These are phyloP conservation scores for Drosophila grimshawi DNA, from an alignment of 1,140 invertebrate species.

Conservation along the genomic window DNA sequence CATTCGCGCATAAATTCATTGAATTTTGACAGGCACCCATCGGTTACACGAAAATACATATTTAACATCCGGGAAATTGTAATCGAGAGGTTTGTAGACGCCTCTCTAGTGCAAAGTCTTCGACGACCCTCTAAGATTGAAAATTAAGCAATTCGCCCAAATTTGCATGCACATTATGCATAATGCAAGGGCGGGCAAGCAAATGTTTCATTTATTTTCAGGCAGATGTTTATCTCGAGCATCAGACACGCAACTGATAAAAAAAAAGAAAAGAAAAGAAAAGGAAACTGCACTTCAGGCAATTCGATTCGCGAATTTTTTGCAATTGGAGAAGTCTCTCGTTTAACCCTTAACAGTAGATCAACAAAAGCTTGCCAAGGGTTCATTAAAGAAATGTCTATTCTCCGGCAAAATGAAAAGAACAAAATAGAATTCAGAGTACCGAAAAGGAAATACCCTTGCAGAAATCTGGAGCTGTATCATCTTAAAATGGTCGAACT, in stretches of 20 bases:
- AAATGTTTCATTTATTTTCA: slow-evolving; percentile 24
- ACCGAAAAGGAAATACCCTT: neutral
- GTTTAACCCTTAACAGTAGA: slow-evolving; percentile 56
- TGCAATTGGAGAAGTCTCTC: slow-evolving; percentile 53
- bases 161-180: slow-evolving; percentile 80
- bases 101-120: slow-evolving; percentile 9
- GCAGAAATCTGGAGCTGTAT: neutral
- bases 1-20: slow-evolving; percentile 68
- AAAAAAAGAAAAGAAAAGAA: neutral
- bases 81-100: slow-evolving; percentile 53
- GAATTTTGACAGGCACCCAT: slow-evolving; percentile 71
- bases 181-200: slow-evolving; percentile 59
- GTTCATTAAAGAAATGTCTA: slow-evolving; percentile 42
- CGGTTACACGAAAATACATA: slow-evolving; percentile 58
- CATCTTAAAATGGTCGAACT: too few species aligned
- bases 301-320: slow-evolving; percentile 74
- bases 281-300: slow-evolving; percentile 63
- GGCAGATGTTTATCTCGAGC: slow-evolving; percentile 54
- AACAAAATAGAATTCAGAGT: neutral
- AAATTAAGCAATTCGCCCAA: slow-evolving; percentile 77
- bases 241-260: too few species aligned
- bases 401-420: neutral
- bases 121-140: slow-evolving; percentile 19
- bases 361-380: slow-evolving; percentile 39
- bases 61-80: slow-evolving; percentile 79